Conservation (phyloP, 2,113 vertebrate species). For the Oncorhynchus keta region DNA sequence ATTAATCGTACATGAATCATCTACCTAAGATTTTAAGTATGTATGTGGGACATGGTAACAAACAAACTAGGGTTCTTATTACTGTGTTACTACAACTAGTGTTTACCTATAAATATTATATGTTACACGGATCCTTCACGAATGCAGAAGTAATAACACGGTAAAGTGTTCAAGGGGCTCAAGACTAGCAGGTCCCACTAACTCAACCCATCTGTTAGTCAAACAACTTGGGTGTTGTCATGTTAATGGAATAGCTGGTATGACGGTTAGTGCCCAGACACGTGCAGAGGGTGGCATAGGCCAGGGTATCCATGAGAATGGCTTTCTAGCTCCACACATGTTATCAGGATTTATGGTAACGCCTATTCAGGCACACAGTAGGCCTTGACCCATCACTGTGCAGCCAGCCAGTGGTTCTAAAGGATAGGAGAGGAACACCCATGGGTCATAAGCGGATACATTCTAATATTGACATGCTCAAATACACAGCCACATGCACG, state of each 20-base stretch:
- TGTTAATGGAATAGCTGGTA: conserved; percentile 50
- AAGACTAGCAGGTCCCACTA: not conserved
- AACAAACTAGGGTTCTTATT: too few relatives aligned
- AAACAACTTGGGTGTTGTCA: conserved; percentile 33
- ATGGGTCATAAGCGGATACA: not conserved
- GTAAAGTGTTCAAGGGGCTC: too few relatives aligned
- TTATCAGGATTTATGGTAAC: not conserved
- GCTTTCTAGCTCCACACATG: not conserved
- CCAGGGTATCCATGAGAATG: conserved; percentile 11
- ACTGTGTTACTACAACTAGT: too few relatives aligned
- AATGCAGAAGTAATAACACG: too few relatives aligned
- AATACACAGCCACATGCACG: not conserved
- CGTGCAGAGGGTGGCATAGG: not conserved
- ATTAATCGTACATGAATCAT: too few relatives aligned
- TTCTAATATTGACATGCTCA: not conserved
- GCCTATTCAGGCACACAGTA: not conserved
- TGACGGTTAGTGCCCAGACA: conserved; percentile 16
- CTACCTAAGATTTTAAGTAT: too few relatives aligned
- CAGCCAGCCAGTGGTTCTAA: too few relatives aligned
- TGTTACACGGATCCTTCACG: too few relatives aligned
- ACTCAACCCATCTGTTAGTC: conserved; percentile 15
- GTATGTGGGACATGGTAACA: too few relatives aligned
- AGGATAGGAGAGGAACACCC: not conserved
- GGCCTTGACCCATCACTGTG: not conserved
- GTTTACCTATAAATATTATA: too few relatives aligned